These are phyloP conservation scores for Panurus biarmicus DNA, from an alignment of 2,113 vertebrate genomes.

Conservation along the genomic window DNA sequence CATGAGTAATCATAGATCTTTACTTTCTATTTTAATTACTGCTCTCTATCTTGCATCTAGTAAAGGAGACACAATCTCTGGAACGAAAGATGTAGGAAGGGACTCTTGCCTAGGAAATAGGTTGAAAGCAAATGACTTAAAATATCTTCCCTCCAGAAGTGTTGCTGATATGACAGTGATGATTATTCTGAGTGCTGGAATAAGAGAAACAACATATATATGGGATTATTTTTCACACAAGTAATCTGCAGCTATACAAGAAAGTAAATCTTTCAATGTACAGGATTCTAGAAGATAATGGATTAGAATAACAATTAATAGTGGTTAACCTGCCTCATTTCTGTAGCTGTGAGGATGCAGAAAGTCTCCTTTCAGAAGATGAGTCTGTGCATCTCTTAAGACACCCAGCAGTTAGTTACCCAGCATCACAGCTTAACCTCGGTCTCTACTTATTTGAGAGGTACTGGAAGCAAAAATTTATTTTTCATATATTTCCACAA, in stretches of 20 bases:
- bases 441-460: neutral
- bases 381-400: neutral
- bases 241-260: neutral
- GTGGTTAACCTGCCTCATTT: neutral
- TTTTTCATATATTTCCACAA: neutral
- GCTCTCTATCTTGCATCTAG: neutral
- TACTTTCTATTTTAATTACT: neutral
- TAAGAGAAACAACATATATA: neutral
- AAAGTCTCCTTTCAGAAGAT: neutral
- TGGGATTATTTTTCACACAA: neutral
- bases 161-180: neutral
- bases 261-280: neutral
- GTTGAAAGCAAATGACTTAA: neutral
- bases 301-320: neutral
- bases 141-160: neutral
- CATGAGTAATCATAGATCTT: neutral
- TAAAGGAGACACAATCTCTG: neutral
- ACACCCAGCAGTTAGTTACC: neutral
- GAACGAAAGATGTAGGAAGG: neutral
- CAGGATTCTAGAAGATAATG: neutral
- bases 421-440: neutral
- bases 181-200: neutral
- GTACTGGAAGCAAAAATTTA: neutral
- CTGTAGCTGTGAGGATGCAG: neutral
- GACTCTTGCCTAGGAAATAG: neutral